Base-by-base conservation (phyloP, 2,113 vertebrate species). In the Oryzias javanicus region DNA sequence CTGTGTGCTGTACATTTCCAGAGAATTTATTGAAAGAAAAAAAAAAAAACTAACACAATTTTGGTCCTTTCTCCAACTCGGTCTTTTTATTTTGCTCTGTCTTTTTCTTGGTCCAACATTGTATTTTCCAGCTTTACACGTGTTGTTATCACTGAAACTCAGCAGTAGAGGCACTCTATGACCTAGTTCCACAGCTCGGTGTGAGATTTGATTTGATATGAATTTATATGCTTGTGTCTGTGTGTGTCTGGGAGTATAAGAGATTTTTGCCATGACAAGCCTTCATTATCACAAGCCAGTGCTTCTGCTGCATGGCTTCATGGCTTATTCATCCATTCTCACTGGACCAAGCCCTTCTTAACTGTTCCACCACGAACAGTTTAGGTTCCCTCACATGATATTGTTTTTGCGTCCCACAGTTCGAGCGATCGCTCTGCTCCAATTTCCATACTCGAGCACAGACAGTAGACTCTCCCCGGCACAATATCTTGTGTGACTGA, bases 181-280 rank as follows among this genome's bases (percentile, higher is more conserved):
- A 84, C 85, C 85, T 78, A 87, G 59, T 86, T 86, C 75, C 70
- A 40, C 71, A 58, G 64, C 73, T 62, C 68, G 62, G 68, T 85
- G 70, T 71, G 57, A 85, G 75, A 81, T 86, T 80, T 83, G 74
- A 86, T 82, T 69, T 79, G 84, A 86, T 86, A 77, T 66, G 62
- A 81, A 72, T 76, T 75, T 75, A 60, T 73, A 54, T 74, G 70
- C 68, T 61, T 56, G 65, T 61, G 73, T 44, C 46, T 27, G 64
- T 60, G 60, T 70, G 70, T 35, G 52, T 20, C 15, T 20, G 64
- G 44, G 25, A 29, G 24, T 47, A 58, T 74, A 55, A 54, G 70
- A 70, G 71, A 64, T 77, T 78, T 77, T 78, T 76, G 52, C 64
- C 65, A 56, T 67, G 56, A 66, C 5, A 51, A 60, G 56, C 61